These are phyloP conservation scores for Melanerpes formicivorus DNA, from an alignment of 2,113 vertebrate genomes.

Conservation along the genomic window DNA sequence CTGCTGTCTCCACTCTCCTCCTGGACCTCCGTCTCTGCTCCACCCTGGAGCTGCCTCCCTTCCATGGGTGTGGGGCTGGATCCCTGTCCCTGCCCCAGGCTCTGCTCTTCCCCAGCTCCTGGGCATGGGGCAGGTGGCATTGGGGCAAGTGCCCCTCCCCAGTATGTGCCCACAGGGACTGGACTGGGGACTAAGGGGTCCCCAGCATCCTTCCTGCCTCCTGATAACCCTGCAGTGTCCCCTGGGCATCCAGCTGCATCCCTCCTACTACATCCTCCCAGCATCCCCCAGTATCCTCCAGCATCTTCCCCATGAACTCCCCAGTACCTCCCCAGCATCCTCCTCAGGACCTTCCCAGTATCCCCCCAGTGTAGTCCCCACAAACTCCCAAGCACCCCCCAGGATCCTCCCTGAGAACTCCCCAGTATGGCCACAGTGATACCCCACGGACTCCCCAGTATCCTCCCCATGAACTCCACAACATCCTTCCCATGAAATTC, in stretches of 20 bases:
- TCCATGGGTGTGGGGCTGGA: neutral
- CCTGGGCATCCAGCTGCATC: neutral
- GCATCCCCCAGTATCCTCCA: too few species aligned
- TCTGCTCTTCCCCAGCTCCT: neutral
- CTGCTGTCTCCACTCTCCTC: neutral
- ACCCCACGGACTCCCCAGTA: too few species aligned
- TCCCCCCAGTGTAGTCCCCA: too few species aligned
- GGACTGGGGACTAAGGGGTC: neutral
- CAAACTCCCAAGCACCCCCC: neutral
- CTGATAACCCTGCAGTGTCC: neutral
- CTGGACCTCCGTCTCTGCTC: fast-evolving
- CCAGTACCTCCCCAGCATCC: too few species aligned
- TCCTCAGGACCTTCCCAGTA: too few species aligned
- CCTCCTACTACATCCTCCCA: neutral
- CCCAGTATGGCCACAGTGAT: too few species aligned
- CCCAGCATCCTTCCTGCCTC: neutral
- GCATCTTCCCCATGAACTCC: too few species aligned
- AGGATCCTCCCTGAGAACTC: neutral
- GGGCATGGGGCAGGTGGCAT: fast-evolving
- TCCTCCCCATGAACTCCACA: neutral
- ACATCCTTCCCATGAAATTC: neutral
- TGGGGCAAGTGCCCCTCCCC: neutral
- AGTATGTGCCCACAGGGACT: neutral
- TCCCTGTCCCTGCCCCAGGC: fast-evolving
- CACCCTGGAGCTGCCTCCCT: neutral